Evolutionary conservation across 2,113 vertebrate species (phyloP), one percentile per base, ranked within the genome.

Genomic region (Piaya cayana): DNA sequence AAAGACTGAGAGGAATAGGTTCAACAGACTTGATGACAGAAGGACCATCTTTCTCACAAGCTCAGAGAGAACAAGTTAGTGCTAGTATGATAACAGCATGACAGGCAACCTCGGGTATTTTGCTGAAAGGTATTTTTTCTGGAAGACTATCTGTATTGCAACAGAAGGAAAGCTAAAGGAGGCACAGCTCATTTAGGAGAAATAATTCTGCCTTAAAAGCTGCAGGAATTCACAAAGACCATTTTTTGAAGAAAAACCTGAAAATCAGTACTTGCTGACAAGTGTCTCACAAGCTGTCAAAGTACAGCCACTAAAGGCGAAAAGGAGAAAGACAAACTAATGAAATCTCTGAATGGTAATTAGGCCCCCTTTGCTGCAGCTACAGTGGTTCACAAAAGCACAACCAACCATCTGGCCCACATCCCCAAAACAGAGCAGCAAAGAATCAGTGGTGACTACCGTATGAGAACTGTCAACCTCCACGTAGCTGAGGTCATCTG

Each of bases 401-500:
- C 42, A n/a, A 15, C 0, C 22, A 77, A 59, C 5, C 6, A 12
- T 63, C 63, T 64, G 32, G 17, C n/a, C 27, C 10, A 17, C 0
- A 0, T 15, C 36, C 27, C 50, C 42, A 76, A 63, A 86, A 50
- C 15, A 63, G 49, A 34, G 55, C 29, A 49, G 60, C 17, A 71
- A 76, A 80, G 42, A 62, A 45, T 30, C n/a, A 71, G 19, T 17
- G 67, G 29, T 8, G 16, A 12, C 52, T 60, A 60, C 50, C 21
- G 12, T 53, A 71, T 42, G 45, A 82, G 45, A 65, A 32, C 52
- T 77, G 43, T 45, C 43, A 53, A 20, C 43, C 55, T 42, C n/a
- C 71, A 71, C 36, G 59, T 2, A 65, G 58, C 45, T 1, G 0
- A 42, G 26, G 34, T 23, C 34, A 65, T 47, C 52, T 65, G 52